phyloP scores from a whole-genome alignment of 2,888 invertebrate species.

The Pyrocoelia pectoralis region DNA sequence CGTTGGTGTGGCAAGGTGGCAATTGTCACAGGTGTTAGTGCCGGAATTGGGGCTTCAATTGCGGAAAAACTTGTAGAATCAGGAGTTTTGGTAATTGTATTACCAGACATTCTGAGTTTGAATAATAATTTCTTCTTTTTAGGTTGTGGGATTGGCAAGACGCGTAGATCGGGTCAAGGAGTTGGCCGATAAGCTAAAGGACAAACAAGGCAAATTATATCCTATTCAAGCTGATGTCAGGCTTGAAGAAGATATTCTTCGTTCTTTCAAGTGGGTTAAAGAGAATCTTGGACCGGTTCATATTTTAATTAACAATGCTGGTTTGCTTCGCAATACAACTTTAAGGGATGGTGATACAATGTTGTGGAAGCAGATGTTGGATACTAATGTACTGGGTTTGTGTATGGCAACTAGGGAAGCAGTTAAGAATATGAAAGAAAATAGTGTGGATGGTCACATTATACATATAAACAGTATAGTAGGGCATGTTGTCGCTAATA shows the following conservation, averaged over 20 bases:
- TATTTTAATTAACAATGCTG: conserved; percentile 44
- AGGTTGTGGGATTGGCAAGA: conserved; percentile 40
- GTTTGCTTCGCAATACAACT: conserved; percentile 26
- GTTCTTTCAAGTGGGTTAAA: conserved; percentile 39
- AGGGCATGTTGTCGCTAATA: background rate
- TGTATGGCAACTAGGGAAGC: conserved; percentile 15
- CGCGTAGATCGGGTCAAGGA: conserved; percentile 32
- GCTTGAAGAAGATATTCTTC: conserved; percentile 39
- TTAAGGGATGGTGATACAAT: conserved; percentile 35
- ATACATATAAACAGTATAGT: conserved; percentile 14
- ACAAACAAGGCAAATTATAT: conserved; percentile 35
- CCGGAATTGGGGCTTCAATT: conserved; percentile 16
- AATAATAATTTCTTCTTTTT: background rate
- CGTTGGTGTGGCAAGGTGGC: conserved; percentile 13
- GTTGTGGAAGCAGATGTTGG: conserved; percentile 6
- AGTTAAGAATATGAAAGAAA: conserved; percentile 8
- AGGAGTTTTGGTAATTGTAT: background rate
- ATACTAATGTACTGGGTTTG: conserved; percentile 9
- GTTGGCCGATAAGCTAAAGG: conserved; percentile 26
- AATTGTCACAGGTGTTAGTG: conserved; percentile 12
- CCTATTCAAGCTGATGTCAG: conserved; percentile 37
- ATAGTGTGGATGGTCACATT: conserved; percentile 13
- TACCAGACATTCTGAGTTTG: background rate
- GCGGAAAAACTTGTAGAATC: conserved; percentile 11
- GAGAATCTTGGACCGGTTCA: conserved; percentile 41